These are phyloP conservation scores for Drosophila nr. fundita DNA, from an alignment of 2,888 invertebrate genomes.

Conservation along the genomic window DNA sequence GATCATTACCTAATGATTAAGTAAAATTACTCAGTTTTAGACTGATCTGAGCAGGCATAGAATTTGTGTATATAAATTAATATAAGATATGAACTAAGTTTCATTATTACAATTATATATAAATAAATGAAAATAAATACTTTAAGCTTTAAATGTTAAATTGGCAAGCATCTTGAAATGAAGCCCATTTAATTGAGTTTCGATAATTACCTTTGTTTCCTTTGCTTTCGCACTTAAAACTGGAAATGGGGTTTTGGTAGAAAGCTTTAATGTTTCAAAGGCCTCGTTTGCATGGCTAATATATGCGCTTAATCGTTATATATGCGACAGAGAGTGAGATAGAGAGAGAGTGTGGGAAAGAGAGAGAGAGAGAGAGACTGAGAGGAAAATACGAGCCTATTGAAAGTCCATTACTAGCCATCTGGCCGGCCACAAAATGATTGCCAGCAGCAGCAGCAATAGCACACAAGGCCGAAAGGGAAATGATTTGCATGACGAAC, in stretches of 20 bases:
- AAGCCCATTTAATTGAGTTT: background rate
- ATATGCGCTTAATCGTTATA: constrained; percentile 28
- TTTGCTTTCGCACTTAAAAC: background rate
- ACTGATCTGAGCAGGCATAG: background rate
- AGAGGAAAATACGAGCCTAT: constrained; percentile 36
- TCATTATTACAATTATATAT: background rate
- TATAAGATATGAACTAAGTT: background rate
- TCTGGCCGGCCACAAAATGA: constrained; percentile 61
- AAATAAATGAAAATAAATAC: background rate
- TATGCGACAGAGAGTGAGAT: background rate
- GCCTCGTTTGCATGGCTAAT: constrained; percentile 19
- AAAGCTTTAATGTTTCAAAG: constrained; percentile 11
- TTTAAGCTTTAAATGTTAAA: background rate
- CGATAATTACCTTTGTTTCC: background rate
- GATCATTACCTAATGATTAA: too few species aligned
- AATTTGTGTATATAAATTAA: background rate
- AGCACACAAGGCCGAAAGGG: constrained; percentile 28
- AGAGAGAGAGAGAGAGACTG: background rate
- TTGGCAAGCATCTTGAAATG: background rate
- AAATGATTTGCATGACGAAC: constrained; percentile 62
- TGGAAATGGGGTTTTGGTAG: constrained; percentile 11
- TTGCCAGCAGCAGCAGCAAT: constrained; percentile 24
- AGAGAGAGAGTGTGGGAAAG: background rate
- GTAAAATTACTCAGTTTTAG: too few species aligned
- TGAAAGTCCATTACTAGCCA: constrained; percentile 63